Conservation (phyloP, 2,113 vertebrate genomes). For the Abramis brama region DNA sequence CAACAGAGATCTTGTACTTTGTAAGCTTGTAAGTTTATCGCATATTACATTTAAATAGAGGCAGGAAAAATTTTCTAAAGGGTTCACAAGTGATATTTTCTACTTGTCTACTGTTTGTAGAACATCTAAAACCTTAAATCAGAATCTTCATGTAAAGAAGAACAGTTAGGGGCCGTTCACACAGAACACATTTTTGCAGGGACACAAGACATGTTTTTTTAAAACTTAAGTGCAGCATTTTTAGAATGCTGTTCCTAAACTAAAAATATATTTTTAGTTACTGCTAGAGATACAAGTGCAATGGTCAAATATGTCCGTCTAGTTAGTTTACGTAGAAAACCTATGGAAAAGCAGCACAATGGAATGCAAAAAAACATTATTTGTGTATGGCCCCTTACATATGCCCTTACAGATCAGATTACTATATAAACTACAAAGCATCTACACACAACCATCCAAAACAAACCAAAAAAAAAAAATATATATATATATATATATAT, state of each 20-base stretch:
- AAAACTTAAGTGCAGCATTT: background rate
- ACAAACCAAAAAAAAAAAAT: background rate
- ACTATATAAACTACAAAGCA: background rate
- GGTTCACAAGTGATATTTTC: background rate
- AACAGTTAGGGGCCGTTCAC: background rate
- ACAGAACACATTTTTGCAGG: background rate
- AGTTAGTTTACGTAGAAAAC: background rate
- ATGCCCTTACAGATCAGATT: background rate
- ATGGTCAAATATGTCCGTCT: background rate
- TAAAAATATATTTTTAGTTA: background rate
- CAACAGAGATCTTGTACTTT: background rate
- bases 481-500: too few relatives aligned
- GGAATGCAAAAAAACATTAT: background rate
- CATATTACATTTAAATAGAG: background rate
- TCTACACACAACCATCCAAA: conserved; percentile 7
- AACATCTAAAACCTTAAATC: background rate
- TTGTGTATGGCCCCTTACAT: background rate
- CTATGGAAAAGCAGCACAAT: background rate
- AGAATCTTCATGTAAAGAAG: background rate
- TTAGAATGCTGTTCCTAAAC: background rate
- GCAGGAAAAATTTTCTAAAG: background rate
- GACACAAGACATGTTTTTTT: too few relatives aligned
- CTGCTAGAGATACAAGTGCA: background rate
- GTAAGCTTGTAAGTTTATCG: too few relatives aligned
- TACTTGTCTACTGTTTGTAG: background rate